phyloP scores from a whole-genome alignment of 2,797 vertebrate species.

The Danio jaintianensis region DNA sequence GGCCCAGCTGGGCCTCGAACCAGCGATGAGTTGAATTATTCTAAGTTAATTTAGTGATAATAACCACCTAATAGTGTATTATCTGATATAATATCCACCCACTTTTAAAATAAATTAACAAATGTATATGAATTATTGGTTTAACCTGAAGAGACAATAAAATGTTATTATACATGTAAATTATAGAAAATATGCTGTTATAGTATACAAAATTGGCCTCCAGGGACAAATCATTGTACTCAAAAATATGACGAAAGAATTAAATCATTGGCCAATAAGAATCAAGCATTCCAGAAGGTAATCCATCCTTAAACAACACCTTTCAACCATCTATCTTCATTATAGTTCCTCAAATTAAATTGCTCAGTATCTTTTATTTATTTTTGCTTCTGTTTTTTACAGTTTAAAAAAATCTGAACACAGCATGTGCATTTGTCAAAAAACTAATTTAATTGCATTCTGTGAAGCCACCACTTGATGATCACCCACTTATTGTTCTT shows the following conservation, averaged over 20 bases:
- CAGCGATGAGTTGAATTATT: neutral
- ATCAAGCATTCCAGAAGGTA: neutral
- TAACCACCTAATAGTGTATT: neutral
- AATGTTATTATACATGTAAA: neutral
- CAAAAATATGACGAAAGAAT: neutral
- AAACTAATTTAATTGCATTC: constrained; percentile 25
- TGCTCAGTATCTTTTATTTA: neutral
- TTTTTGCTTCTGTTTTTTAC: too few relatives aligned
- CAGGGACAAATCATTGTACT: neutral
- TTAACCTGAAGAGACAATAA: neutral
- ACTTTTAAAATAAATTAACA: neutral
- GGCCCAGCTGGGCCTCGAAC: too few relatives aligned
- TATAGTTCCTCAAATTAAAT: neutral
- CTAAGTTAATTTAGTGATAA: neutral
- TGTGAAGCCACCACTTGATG: constrained; percentile 21
- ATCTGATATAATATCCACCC: neutral
- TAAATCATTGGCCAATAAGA: neutral
- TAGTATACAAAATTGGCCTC: neutral
- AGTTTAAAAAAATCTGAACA: neutral
- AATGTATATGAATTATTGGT: neutral
- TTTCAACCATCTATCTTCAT: neutral
- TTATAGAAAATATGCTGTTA: neutral
- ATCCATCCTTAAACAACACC: neutral
- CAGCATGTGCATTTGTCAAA: neutral
- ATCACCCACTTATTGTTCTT: constrained; percentile 27